These are phyloP conservation scores for Glaucomys volans DNA, from an alignment of 2,113 vertebrate species.

Conservation along the genomic window DNA sequence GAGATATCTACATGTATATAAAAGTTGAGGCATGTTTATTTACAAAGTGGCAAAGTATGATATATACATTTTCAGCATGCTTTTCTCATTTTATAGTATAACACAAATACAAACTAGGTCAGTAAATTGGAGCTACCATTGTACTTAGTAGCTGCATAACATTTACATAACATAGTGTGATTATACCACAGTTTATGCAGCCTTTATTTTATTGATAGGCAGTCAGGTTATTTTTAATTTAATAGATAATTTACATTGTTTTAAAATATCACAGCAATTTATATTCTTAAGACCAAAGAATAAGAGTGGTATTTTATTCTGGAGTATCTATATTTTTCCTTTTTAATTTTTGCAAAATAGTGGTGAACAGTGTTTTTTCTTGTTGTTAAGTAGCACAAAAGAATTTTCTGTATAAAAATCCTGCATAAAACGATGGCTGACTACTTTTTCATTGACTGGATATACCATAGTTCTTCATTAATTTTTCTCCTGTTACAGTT, in stretches of 20 bases:
- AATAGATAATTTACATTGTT: slow-evolving; percentile 11
- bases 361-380: neutral
- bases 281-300: neutral
- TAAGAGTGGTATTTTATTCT: neutral
- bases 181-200: neutral
- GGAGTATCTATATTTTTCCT: neutral
- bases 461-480: neutral
- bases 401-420: neutral
- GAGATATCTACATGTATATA: neutral
- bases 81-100: slow-evolving; percentile 17
- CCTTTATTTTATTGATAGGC: neutral
- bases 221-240: slow-evolving; percentile 39
- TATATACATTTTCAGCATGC: neutral
- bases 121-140: neutral
- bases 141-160: neutral
- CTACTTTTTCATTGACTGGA: neutral
- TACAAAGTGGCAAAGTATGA: neutral
- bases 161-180: neutral
- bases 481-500: neutral
- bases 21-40: neutral
- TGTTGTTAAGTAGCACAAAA: neutral
- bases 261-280: slow-evolving; percentile 2
- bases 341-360: slow-evolving; percentile 31
- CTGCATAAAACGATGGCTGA: neutral
- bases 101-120: neutral